These are phyloP conservation scores for Serrognathus titanus DNA, from an alignment of 2,888 invertebrate species.

Conservation along the genomic window DNA sequence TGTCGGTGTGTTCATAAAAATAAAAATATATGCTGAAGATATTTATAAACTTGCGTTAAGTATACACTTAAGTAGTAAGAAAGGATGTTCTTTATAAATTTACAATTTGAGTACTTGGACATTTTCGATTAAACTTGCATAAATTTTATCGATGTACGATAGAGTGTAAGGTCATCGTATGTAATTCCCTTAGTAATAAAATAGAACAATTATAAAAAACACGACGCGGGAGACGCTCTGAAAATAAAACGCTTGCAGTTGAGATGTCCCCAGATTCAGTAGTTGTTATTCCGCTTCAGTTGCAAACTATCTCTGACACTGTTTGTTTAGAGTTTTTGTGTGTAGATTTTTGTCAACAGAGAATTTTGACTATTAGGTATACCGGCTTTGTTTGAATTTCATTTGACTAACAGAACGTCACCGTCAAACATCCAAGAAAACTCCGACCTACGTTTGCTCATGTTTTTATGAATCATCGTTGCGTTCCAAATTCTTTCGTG, in stretches of 20 bases:
- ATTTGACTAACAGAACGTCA: background rate
- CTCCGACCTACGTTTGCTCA: constrained; percentile 18
- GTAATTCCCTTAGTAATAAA: constrained; percentile 17
- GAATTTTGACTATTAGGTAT: background rate
- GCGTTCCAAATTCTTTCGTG: constrained; percentile 4
- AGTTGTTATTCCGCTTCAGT: constrained; percentile 37
- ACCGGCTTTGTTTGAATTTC: background rate
- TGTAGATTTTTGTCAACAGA: background rate
- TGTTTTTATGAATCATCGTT: constrained; percentile 27
- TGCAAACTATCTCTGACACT: constrained; percentile 38
- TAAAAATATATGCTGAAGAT: no score
- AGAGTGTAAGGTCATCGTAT: no score
- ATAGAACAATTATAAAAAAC: constrained; percentile 36
- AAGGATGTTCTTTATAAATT: no score
- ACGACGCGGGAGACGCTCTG: constrained; percentile 49
- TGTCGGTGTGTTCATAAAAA: no score
- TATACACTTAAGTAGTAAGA: no score
- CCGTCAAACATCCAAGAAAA: background rate
- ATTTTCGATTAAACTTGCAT: no score
- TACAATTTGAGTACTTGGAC: no score
- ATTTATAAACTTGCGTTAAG: no score
- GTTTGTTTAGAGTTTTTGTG: constrained; percentile 29
- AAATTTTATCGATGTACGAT: no score
- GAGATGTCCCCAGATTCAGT: constrained; percentile 48
- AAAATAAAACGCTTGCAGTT: constrained; percentile 50